These are phyloP conservation scores for Labrus mixtus DNA, from an alignment of 2,113 vertebrate genomes.

Conservation along the genomic window DNA sequence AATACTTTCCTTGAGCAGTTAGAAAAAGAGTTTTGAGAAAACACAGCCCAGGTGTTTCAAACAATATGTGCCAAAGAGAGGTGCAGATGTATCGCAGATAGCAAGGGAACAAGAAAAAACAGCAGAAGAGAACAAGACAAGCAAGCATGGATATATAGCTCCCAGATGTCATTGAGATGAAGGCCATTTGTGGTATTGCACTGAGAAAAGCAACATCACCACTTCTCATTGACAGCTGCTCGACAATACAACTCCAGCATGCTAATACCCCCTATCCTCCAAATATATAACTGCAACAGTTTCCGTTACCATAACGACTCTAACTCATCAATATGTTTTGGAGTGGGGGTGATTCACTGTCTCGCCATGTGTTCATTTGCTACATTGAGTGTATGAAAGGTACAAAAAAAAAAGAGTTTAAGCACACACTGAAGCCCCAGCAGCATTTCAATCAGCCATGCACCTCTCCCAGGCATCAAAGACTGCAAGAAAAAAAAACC, in stretches of 20 bases:
- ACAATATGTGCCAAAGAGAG: slow-evolving; percentile 27
- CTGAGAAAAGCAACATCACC: slow-evolving; percentile 48
- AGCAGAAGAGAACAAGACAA: slow-evolving; percentile 17
- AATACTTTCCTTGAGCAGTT: slow-evolving; percentile 63
- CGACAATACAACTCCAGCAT: slow-evolving; percentile 51
- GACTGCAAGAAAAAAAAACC: slow-evolving; percentile 52
- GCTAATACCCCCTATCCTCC: slow-evolving; percentile 53
- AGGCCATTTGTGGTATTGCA: slow-evolving; percentile 60
- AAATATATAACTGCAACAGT: slow-evolving; percentile 57
- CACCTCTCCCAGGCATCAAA: slow-evolving; percentile 73
- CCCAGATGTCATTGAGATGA: slow-evolving; percentile 62
- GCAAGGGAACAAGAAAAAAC: slow-evolving; percentile 17
- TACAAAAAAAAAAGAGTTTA: slow-evolving; percentile 46
- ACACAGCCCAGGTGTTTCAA: slow-evolving; percentile 45
- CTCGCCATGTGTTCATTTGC: slow-evolving; percentile 43
- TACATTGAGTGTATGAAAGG: slow-evolving; percentile 41
- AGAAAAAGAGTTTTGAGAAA: slow-evolving; percentile 58
- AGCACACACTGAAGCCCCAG: slow-evolving; percentile 44
- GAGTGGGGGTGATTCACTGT: slow-evolving; percentile 60
- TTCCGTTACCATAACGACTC: slow-evolving; percentile 60
- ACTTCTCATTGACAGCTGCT: slow-evolving; percentile 68
- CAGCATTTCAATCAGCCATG: slow-evolving; percentile 64
- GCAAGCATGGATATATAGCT: slow-evolving; percentile 22
- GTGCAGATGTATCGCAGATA: slow-evolving; percentile 29
- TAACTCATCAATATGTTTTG: slow-evolving; percentile 59